Conservation (phyloP, 2,888 invertebrate genomes). For the Epirrhoe alternata region DNA sequence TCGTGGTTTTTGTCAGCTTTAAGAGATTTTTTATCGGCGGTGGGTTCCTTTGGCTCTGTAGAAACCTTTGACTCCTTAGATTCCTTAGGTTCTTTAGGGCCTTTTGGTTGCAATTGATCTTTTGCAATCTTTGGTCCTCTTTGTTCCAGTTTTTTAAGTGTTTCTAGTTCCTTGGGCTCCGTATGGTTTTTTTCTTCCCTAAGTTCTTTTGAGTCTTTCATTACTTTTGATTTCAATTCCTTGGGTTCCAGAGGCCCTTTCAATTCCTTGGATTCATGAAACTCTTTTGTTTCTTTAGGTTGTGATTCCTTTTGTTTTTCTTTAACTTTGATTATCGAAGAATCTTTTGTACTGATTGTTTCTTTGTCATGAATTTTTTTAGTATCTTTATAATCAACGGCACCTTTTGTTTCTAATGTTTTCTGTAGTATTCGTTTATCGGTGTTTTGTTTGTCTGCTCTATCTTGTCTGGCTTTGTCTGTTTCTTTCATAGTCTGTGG, state of each 20-base stretch:
- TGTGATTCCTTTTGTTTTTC: conserved; percentile 15
- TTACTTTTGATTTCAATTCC: not conserved
- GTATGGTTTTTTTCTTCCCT: not conserved
- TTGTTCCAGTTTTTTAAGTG: no score
- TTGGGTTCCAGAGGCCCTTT: no score
- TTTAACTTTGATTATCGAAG: conserved; percentile 6
- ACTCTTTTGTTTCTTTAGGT: conserved; percentile 1
- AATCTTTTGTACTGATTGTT: not conserved
- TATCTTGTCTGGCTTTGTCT: not conserved
- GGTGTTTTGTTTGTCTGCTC: not conserved
- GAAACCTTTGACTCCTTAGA: not conserved
- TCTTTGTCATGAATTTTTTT: not conserved
- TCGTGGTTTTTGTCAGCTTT: conserved; percentile 18
- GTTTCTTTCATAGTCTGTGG: not conserved
- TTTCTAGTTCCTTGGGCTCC: not conserved
- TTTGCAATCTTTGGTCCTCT: no score
- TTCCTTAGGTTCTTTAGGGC: not conserved
- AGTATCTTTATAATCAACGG: not conserved
- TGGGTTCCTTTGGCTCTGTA: conserved; percentile 7
- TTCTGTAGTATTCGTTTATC: not conserved
- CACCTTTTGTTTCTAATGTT: no score
- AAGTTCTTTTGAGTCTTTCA: not conserved
- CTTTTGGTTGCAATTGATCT: not conserved
- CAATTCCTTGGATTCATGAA: not conserved
- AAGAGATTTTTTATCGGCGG: conserved; percentile 8